Base-by-base conservation (phyloP, 2,797 vertebrate genomes). In the Dryobates pubescens region DNA sequence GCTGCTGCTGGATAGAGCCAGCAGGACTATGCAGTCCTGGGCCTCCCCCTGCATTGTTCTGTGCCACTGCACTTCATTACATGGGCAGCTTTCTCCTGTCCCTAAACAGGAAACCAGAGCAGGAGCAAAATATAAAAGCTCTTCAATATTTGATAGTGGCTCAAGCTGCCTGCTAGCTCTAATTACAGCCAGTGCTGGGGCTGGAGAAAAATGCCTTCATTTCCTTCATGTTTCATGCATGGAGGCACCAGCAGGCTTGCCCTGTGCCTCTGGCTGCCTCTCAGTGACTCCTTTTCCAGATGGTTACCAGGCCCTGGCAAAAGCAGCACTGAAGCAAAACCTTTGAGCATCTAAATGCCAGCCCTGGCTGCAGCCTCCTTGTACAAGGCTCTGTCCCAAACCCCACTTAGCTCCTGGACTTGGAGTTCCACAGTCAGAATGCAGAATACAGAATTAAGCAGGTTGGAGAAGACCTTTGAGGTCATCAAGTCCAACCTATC, bases 211-310 rank as follows among this genome's bases (percentile, higher is more conserved):
- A 96, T 95, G 19, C 92, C 93, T 97, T 97, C 91, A 97, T 97
- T 97, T 97, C 96, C 94, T 96, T 96, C 96, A 96, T 95, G 93
- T 97, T 97, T 96, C 93, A 96, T 94, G 96, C 86, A 87, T 96
- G 97, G 95, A 97, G 97, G 97, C 41, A 43, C 41, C 41, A 97
- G 90, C 96, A 96, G 97, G 63, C 79, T 93, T 96, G 93, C 90
- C 83, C 88, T 96, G 92, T 96, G 91, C 94, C 96, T 95, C 82
- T 95, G 82, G 76, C 89, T 95, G 81, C 87, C 57, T 93, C 83
- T 95, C 75, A 67, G 91, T 92, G 61, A 89, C 47, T 92, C 77
- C 76, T 96, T 97, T 97, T 96, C 89, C 96, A 95, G 97, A 96
- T 97, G 94, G 96, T 93, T 96, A 89, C 77, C 86, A 87, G 56